These are phyloP conservation scores for Celastrina argiolus DNA, from an alignment of 2,888 invertebrate species.

Conservation along the genomic window DNA sequence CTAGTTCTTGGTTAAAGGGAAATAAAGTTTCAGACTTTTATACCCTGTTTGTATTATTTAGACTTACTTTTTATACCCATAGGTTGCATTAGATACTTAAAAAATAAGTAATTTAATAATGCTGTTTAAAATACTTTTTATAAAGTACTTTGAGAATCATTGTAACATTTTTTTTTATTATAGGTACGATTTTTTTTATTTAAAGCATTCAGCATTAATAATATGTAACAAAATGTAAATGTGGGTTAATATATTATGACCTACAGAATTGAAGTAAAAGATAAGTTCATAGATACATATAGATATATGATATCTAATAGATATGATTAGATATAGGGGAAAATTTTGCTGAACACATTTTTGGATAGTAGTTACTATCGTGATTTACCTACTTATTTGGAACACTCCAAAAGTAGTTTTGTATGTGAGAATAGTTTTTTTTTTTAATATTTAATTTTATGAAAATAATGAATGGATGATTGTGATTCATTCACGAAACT, in stretches of 20 bases:
- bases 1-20: too few species aligned
- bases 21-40: too few species aligned
- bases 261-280: conserved; percentile 14
- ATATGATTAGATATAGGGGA: conserved; percentile 17
- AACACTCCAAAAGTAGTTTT: neutral
- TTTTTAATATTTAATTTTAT: too few species aligned
- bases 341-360: neutral
- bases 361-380: too few species aligned
- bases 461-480: too few species aligned
- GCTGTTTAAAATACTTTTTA: neutral
- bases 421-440: neutral
- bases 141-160: too few species aligned
- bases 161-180: neutral
- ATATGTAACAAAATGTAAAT: neutral
- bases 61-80: too few species aligned
- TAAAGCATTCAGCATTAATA: too few species aligned
- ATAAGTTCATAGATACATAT: conserved; percentile 11
- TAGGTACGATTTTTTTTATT: neutral
- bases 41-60: too few species aligned
- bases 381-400: neutral
- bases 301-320: conserved; percentile 3
- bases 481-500: too few species aligned
- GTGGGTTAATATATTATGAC: conserved; percentile 15
- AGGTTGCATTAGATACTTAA: too few species aligned
- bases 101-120: neutral